A percentile compares a stretch with the other conserved stretches of the same genome.
Conservation (phyloP, 1,140 invertebrate species). For the Rhagoletis pomonella region DNA sequence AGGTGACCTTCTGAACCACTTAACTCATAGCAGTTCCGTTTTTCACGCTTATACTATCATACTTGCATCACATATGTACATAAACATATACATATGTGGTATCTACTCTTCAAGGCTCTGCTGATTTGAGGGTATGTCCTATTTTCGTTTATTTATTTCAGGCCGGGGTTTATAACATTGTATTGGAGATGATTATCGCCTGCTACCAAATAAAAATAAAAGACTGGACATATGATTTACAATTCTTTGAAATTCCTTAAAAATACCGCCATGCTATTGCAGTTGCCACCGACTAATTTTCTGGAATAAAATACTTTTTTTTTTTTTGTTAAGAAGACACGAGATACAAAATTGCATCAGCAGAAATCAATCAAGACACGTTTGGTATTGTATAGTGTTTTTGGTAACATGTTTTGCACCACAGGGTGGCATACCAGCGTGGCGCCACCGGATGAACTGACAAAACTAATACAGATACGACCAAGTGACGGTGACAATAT, state of each 20-base stretch:
- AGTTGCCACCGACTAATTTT: not conserved
- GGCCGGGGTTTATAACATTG: too few species aligned
- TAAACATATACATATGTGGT: too few species aligned
- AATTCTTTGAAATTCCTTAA: not conserved
- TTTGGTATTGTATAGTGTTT: not conserved
- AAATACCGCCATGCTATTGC: not conserved
- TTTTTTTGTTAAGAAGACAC: not conserved
- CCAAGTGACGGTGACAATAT: not conserved
- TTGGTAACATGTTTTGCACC: not conserved
- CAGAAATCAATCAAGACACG: conserved; percentile 45
- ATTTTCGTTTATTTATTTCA: not conserved
- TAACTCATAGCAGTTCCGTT: not conserved
- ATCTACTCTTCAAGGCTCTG: not conserved
- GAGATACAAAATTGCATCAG: not conserved
- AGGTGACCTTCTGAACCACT: not conserved
- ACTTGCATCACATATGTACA: not conserved
- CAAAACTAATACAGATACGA: not conserved
- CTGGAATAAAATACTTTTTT: not conserved
- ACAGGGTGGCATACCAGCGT: conserved; percentile 32
- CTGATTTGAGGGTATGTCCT: not conserved
- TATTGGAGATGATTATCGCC: not conserved
- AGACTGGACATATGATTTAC: not conserved
- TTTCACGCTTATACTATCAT: not conserved
- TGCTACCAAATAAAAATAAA: not conserved
- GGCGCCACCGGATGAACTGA: conserved; percentile 37